Evolutionary conservation across 2,113 vertebrate genomes (phyloP).

Genomic region (Hassar affinis): DNA sequence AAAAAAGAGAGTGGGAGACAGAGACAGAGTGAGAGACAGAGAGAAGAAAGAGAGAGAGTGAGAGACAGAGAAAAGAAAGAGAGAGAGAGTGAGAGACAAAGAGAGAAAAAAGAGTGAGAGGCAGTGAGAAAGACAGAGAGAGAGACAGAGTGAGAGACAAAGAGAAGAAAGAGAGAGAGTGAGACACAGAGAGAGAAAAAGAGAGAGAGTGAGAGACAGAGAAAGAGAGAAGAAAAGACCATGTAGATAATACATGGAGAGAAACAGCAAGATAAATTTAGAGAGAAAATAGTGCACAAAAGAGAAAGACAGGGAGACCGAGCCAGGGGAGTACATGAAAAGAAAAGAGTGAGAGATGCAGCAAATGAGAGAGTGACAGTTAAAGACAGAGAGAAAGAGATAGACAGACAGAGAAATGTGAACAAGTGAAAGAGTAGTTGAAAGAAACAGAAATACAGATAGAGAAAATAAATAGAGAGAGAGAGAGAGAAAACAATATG

Average conservation of each 20-base stretch:
- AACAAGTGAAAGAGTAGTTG: too few species aligned
- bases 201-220: background rate
- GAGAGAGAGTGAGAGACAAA: background rate
- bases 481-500: background rate
- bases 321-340: too few species aligned
- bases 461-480: background rate
- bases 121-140: background rate
- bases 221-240: conserved; percentile 21
- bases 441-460: too few species aligned
- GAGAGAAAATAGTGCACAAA: too few species aligned
- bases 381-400: too few species aligned
- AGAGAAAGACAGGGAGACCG: too few species aligned
- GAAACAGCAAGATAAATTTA: too few species aligned
- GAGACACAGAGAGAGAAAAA: conserved; percentile 5
- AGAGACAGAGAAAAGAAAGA: background rate
- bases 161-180: conserved; percentile 5
- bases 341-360: too few species aligned
- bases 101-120: too few species aligned
- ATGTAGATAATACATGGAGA: too few species aligned
- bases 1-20: background rate
- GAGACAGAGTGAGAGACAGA: background rate
- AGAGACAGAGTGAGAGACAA: background rate
- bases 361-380: too few species aligned
- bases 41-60: background rate
- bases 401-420: too few species aligned